Base-by-base conservation (phyloP, 1,140 invertebrate genomes). In the Heliothis subflexa region DNA sequence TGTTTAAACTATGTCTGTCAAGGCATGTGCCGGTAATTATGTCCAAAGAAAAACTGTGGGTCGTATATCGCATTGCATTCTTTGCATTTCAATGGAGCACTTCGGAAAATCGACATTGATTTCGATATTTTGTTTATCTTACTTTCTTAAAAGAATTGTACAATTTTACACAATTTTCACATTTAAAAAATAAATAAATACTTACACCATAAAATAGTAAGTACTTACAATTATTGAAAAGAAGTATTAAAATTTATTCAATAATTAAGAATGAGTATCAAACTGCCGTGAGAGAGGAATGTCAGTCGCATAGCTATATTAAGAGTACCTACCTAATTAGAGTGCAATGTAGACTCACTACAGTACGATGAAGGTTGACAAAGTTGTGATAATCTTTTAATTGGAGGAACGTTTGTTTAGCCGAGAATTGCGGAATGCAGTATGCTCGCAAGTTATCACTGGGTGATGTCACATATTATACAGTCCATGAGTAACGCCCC, bases 1-100 rank as follows among this genome's bases (percentile, higher is more conserved):
- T 91, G 88, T 90, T 91, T 86, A 89, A 91, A 88, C 88, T 86
- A 89, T 86, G 83, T 86, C 84, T 87, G 86, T 90, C 88, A 89
- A 78, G 81, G 77, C 80, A 83, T 79, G 72, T 80, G 74, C 78
- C 81, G 79, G 81, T 83, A 86, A 89, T 90, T 85, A 85, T 83
- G 68, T 70, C 21, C 49, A 21, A 70, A 70, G 75, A 73, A 80
- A 80, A 77, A 81, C 70, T 64, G 33, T 61, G 16, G 40, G 2
- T 62, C 57, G 28, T 45, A 21, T 49, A 18, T 16, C 57, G 14
- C n/a, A 25, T 16, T 73, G 55, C 55, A 73, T 28, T 73, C 71
- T 73, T 73, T 59, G 55, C 52, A 59, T 59, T 73, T 59, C 16
- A 59, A 59, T 59, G 12, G 10, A n/a, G n/a, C 12, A 0, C 9